phyloP scores from a whole-genome alignment of 2,888 invertebrate genomes.

The Synanthedon formicaeformis region DNA sequence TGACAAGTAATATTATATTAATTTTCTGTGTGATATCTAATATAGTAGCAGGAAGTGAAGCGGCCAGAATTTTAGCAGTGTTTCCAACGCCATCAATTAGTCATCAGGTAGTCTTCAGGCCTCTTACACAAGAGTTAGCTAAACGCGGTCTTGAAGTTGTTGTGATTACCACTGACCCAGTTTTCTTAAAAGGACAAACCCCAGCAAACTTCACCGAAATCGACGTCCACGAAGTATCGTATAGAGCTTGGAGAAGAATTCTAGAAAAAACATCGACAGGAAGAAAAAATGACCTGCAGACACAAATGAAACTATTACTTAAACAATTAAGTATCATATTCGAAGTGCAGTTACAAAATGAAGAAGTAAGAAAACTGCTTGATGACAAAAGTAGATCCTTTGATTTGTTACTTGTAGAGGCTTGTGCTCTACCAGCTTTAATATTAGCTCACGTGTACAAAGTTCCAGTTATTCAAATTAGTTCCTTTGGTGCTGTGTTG shows the following conservation, averaged over 20 bases:
- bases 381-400: constrained; percentile 17
- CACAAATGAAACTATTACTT: too few species aligned
- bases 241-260: constrained; percentile 11
- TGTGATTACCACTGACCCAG: constrained; percentile 46
- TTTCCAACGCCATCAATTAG: constrained; percentile 49
- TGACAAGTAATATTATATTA: too few species aligned
- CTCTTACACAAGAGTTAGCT: constrained; percentile 40
- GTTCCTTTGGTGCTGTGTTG: constrained; percentile 19
- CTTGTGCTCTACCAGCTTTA: constrained; percentile 11
- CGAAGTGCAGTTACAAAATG: not conserved
- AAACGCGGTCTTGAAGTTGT: constrained; percentile 52
- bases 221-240: constrained; percentile 26
- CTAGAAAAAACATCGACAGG: too few species aligned
- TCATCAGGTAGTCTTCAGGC: constrained; percentile 50
- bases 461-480: constrained; percentile 26
- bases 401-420: constrained; percentile 30
- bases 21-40: too few species aligned
- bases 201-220: constrained; percentile 44
- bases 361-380: constrained; percentile 10
- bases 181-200: constrained; percentile 20
- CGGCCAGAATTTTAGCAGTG: constrained; percentile 36
- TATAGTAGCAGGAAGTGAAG: constrained; percentile 2
- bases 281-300: too few species aligned
- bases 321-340: too few species aligned
- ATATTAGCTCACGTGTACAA: constrained; percentile 21